These are phyloP conservation scores for Pterocles gutturalis DNA, from an alignment of 2,113 vertebrate genomes.

Conservation along the genomic window DNA sequence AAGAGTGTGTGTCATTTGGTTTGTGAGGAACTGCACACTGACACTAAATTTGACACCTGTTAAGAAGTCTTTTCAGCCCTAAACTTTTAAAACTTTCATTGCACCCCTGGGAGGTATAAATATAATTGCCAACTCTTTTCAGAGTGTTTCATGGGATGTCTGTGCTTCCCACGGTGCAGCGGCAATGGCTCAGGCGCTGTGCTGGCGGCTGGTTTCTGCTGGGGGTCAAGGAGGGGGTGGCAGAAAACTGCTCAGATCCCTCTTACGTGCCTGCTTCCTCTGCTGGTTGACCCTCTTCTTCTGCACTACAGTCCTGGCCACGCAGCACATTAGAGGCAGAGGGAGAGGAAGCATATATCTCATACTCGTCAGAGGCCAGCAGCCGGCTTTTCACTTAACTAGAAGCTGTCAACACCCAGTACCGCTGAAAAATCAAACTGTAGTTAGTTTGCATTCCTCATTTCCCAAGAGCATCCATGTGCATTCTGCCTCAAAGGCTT, in stretches of 20 bases:
- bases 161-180: not conserved
- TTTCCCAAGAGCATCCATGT: not conserved
- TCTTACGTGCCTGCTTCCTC: not conserved
- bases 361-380: not conserved
- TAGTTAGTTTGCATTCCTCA: not conserved
- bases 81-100: constrained; percentile 22
- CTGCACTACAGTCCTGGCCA: not conserved
- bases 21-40: not conserved
- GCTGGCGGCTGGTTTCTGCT: not conserved
- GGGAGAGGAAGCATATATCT: not conserved
- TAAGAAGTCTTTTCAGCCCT: constrained; percentile 2
- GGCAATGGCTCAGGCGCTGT: not conserved
- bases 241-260: not conserved
- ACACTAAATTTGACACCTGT: constrained; percentile 7
- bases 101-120: constrained; percentile 1
- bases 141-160: not conserved
- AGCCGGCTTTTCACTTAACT: not conserved
- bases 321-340: accelerated
- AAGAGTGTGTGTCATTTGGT: not conserved
- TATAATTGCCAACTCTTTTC: not conserved
- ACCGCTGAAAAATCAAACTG: accelerated
- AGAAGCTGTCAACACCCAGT: not conserved
- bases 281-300: not conserved
- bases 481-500: not conserved
- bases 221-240: not conserved